Evolutionary conservation across 2,888 invertebrate species (phyloP).

Genomic region (Aethes cnicana): DNA sequence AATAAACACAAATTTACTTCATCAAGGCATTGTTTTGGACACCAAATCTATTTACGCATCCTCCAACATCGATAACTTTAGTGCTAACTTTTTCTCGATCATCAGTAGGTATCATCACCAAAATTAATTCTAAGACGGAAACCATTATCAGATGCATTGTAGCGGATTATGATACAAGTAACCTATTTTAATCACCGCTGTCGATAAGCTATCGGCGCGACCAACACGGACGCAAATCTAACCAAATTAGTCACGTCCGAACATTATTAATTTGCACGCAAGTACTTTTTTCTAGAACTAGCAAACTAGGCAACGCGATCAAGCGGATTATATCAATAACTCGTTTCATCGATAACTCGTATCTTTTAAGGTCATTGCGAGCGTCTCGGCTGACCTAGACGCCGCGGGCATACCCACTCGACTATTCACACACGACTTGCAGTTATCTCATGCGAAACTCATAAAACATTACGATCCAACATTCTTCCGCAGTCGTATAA

Average conservation of each 20-base stretch:
- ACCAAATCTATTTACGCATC: too few relatives aligned
- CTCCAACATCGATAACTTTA: too few relatives aligned
- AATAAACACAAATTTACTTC: too few relatives aligned
- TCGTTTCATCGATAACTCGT: conserved; percentile 30
- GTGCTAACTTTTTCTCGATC: not conserved
- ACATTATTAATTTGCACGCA: conserved; percentile 3
- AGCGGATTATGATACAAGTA: conserved; percentile 14
- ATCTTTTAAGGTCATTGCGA: conserved; percentile 31
- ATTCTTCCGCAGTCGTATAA: conserved; percentile 2
- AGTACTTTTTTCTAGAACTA: conserved; percentile 12
- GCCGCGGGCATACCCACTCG: not conserved
- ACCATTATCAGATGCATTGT: conserved; percentile 8
- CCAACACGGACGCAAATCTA: conserved; percentile 7
- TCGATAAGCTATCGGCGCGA: conserved; percentile 19
- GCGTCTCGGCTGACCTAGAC: conserved; percentile 14
- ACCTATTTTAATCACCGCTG: conserved; percentile 18
- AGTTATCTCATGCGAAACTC: conserved; percentile 6
- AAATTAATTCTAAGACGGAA: conserved; percentile 7
- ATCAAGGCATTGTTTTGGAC: too few relatives aligned
- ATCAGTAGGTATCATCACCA: not conserved
- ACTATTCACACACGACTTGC: not conserved
- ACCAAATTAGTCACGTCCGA: conserved; percentile 24
- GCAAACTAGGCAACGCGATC: conserved; percentile 20
- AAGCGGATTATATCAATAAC: conserved; percentile 24
- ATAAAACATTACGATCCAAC: not conserved